Evolutionary conservation across 2,113 vertebrate species (phyloP), one percentile per base, ranked within the genome.

Genomic region (Callithrix jacchus): DNA sequence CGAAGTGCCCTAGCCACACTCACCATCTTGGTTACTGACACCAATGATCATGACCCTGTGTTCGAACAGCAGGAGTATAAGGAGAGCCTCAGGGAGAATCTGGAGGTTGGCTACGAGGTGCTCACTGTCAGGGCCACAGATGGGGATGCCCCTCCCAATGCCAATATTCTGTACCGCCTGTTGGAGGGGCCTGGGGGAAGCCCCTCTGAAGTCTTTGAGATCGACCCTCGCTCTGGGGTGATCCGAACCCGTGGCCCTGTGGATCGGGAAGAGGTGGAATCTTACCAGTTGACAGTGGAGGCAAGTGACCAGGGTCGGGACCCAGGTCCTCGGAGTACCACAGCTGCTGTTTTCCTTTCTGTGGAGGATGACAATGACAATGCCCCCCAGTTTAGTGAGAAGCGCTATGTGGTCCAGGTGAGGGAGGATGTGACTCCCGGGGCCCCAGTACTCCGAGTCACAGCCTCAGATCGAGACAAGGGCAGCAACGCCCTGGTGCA

Each of bases 311-410:
- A 99, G 95, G 99, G 99, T 40, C 99, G 98, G 30, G 99, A 99
- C 86, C 99, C 99, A 0, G 98, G 99, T 1, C 99, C 99, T 0
- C 99, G 99, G 61, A 99, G 99, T 0, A 98, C 99, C 83, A 99
- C 99, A 0, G 99, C 99, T 0, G 99, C 99, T 0, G 99, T 99
- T 27, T 97, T 98, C 97, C 99, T 99, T 0, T 20, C 98, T 0
- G 99, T 99, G 95, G 99, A 99, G 95, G 99, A 99, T 0, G 99
- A 99, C 97, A 99, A 99, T 0, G 99, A 99, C 94, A 99, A 99
- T 0, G 98, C 99, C 0, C 99, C 99, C 0, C 99, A 99, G 98
- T 99, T 99, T 91, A 99, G 99, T 0, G 98, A 99, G 98, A 99
- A 99, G 92, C 99, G 99, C 23, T 99, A 99, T 0, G 96, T 99